Conservation (phyloP, 2,797 vertebrate genomes). For the Myiotriccus ornatus region DNA sequence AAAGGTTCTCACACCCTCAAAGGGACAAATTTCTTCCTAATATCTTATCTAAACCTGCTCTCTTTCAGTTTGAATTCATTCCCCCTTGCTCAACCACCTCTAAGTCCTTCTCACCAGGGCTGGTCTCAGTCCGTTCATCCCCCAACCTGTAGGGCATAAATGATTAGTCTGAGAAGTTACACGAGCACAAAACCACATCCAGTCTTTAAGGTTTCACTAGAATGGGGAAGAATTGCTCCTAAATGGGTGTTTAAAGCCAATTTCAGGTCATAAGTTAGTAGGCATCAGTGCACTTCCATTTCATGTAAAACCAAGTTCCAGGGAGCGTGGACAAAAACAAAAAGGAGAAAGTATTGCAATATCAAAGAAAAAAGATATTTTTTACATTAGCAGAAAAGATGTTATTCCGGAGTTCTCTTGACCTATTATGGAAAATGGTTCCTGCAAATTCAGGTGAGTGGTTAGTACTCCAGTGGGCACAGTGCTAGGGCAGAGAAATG, state of each 20-base stretch:
- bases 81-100: fast-evolving
- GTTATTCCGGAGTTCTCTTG: neutral
- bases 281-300: neutral
- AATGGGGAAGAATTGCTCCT: neutral
- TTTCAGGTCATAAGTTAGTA: neutral
- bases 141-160: neutral
- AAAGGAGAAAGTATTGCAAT: neutral
- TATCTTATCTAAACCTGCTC: neutral
- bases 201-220: slow-evolving; percentile 3
- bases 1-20: fast-evolving
- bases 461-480: neutral
- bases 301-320: neutral
- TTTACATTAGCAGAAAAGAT: neutral
- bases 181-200: neutral
- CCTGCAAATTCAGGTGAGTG: slow-evolving; percentile 10
- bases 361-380: neutral
- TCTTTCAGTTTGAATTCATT: neutral
- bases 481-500: slow-evolving; percentile 3
- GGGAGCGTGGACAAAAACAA: neutral
- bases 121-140: neutral
- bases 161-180: neutral
- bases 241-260: neutral
- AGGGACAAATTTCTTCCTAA: fast-evolving
- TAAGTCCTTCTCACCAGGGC: no score
- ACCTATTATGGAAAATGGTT: neutral